Base-by-base conservation (phyloP, 2,113 vertebrate species). In the Carollia perspicillata region DNA sequence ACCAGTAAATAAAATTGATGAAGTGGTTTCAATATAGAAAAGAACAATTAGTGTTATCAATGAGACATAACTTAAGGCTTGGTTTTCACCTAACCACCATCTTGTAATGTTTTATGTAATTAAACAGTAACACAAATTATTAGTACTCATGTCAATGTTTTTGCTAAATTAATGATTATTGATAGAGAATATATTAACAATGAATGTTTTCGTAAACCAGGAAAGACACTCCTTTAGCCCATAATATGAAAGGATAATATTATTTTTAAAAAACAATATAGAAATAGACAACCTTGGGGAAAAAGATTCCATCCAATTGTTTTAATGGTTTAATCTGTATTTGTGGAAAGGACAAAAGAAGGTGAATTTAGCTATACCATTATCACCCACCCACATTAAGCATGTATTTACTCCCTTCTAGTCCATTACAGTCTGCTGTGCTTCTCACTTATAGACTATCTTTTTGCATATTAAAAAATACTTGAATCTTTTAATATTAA, bases 351-450 rank as follows among this genome's bases (percentile, higher is more conserved):
- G 97, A 93, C 97, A 95, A 94, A 97, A 89, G 96, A 98, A 98
- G 95, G 95, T 95, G 95, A 95, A 96, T 90, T 96, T 95, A 87
- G 81, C 95, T 93, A 85, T 81, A 92, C 87, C 89, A 95, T 95
- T 96, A 97, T 88, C 95, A 84, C 90, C 95, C 49, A 47, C 90
- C 91, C 95, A 93, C 96, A 97, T 96, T 96, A 96, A 98, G 97
- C 96, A 96, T 90, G 93, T 40, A 94, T 97, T 88, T 97, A 94
- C 79, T 96, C 55, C 60, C 68, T 44, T 71, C 35, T 47, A 93
- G 94, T 53, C 93, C 94, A 95, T 97, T 96, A 95, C 17, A 93
- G 74, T 94, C 85, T 87, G 81, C 86, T 97, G 94, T 84, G 77
- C n/a, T 79, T 87, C 78, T 89, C 53, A 89, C 22, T 92, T 94